A percentile compares a stretch with the other conserved stretches of the same genome.
These are phyloP conservation scores for Ceuthmochares aereus DNA, from an alignment of 2,113 vertebrate genomes.

Conservation along the genomic window DNA sequence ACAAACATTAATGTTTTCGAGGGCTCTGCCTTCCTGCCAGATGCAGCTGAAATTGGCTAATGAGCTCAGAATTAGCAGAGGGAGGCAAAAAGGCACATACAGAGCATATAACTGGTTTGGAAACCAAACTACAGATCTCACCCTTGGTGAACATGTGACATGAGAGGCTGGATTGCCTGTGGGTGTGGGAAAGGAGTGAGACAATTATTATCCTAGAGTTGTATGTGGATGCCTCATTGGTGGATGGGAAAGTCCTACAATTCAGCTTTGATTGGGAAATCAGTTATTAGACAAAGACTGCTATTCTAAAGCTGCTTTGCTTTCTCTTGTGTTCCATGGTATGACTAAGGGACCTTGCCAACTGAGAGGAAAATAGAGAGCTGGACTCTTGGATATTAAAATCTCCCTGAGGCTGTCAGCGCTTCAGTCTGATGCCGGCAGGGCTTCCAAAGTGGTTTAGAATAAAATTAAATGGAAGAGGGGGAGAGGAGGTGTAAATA, in stretches of 20 bases:
- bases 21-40: neutral
- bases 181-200: neutral
- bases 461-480: neutral
- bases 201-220: neutral
- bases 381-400: neutral
- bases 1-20: neutral
- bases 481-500: neutral
- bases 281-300: neutral
- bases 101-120: neutral
- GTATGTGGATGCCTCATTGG: neutral
- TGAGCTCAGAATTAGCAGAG: neutral
- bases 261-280: neutral
- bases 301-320: neutral
- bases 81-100: neutral
- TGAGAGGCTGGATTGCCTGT: neutral
- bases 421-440: neutral
- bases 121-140: neutral
- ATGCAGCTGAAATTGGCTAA: neutral
- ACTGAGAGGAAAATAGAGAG: neutral
- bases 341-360: neutral
- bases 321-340: neutral
- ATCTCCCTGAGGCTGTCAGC: neutral
- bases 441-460: neutral
- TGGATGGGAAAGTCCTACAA: slow-evolving; percentile 7
- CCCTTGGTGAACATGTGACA: neutral